Evolutionary conservation across 2,888 invertebrate genomes (phyloP).

Genomic region (Agonum fuliginosum): DNA sequence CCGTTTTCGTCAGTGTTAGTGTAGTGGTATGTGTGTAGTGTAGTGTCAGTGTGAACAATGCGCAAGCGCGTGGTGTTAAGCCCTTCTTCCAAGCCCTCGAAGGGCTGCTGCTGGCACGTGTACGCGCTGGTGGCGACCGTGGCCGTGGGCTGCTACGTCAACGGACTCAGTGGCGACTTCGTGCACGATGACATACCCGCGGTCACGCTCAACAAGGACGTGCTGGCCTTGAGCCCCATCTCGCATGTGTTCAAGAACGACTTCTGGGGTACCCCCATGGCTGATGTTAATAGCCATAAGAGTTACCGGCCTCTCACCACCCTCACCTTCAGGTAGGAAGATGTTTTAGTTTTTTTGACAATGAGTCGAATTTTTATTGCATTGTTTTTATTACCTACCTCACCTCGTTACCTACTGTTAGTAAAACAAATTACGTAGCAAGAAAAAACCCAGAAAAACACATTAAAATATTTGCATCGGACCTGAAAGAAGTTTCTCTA

Average conservation of each 20-base stretch:
- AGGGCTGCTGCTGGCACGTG: conserved; percentile 75
- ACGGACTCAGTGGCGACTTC: conserved; percentile 86
- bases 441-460: too few relatives aligned
- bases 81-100: not conserved
- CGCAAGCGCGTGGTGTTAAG: conserved; percentile 14
- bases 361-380: too few relatives aligned
- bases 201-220: conserved; percentile 87
- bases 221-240: conserved; percentile 80
- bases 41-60: conserved; percentile 1
- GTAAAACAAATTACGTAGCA: too few relatives aligned
- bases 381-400: too few relatives aligned
- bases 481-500: too few relatives aligned
- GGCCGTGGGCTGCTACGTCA: conserved; percentile 82
- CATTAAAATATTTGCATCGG: too few relatives aligned
- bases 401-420: too few relatives aligned
- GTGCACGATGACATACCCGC: conserved; percentile 93
- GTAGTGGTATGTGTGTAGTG: conserved; percentile 3
- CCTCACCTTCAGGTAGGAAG: conserved; percentile 86
- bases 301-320: conserved; percentile 90
- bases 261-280: conserved; percentile 94
- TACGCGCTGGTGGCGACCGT: conserved; percentile 80
- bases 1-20: not conserved
- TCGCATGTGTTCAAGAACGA: conserved; percentile 83
- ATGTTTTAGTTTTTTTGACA: too few relatives aligned
- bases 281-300: conserved; percentile 88